A percentile compares a stretch with the other conserved stretches of the same genome.
These are phyloP conservation scores for Hemistola chrysoprasaria DNA, from an alignment of 2,888 invertebrate species.

Conservation along the genomic window DNA sequence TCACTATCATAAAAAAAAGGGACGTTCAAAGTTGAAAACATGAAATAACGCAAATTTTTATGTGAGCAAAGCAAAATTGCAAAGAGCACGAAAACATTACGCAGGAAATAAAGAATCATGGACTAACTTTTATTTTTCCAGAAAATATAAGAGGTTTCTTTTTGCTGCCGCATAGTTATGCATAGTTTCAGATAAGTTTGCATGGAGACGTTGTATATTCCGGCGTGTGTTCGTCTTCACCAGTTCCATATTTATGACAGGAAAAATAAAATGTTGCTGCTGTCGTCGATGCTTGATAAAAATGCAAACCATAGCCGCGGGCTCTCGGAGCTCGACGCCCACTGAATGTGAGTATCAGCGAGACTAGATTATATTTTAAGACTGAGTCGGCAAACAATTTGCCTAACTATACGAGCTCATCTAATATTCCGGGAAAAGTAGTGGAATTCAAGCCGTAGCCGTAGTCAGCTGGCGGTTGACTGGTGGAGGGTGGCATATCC, in stretches of 20 bases:
- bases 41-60: slow-evolving; percentile 26
- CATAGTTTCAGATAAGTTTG: slow-evolving; percentile 78
- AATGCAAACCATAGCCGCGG: slow-evolving; percentile 76
- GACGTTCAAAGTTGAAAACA: slow-evolving; percentile 18
- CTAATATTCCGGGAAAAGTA: slow-evolving; percentile 27
- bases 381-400: slow-evolving; percentile 43
- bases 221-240: slow-evolving; percentile 51
- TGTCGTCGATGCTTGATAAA: slow-evolving; percentile 75
- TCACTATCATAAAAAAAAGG: too few species aligned
- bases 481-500: slow-evolving; percentile 27
- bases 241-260: slow-evolving; percentile 77
- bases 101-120: slow-evolving; percentile 31
- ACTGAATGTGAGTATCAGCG: slow-evolving; percentile 61
- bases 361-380: slow-evolving; percentile 57
- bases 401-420: slow-evolving; percentile 33
- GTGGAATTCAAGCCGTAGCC: slow-evolving; percentile 32
- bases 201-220: slow-evolving; percentile 67
- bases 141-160: slow-evolving; percentile 38
- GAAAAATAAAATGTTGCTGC: slow-evolving; percentile 76
- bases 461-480: slow-evolving; percentile 32
- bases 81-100: slow-evolving; percentile 35
- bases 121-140: slow-evolving; percentile 52
- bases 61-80: slow-evolving; percentile 24
- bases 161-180: slow-evolving; percentile 69
- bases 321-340: slow-evolving; percentile 54